Evolutionary conservation across 2,888 invertebrate genomes (phyloP), one percentile per base, ranked within the genome.

Genomic region (Machimus atricapillus): DNA sequence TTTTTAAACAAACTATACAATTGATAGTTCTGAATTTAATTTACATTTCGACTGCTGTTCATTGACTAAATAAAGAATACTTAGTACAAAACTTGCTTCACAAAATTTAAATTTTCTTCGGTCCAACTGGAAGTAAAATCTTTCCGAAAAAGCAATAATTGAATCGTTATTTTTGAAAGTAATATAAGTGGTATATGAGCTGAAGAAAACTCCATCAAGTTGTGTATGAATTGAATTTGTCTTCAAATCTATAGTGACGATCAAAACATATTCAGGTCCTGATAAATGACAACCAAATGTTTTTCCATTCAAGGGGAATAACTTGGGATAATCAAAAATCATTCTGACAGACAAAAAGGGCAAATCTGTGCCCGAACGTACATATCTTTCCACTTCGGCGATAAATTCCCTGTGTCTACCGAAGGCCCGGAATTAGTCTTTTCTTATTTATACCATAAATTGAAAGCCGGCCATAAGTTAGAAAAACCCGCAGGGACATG

Each of bases 321-420:
- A 66, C 27, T 27, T 66, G 27, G 19, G 19, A 66, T 23, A 66
- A 79, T 79, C 82, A 83, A 74, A 85, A 85, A 74, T 85, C 74
- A 85, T 74, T 85, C 74, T 27, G 16, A 31, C 74, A 46, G 27
- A 85, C 74, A 74, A 85, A 85, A 66, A 37, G 43, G 43, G 31
- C 74, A 85, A 85, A 74, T 85, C 85, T 85, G 74, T 27, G 43
- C 74, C 34, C 19, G 85, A 40, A 46, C 85, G 46, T 46, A 74
- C 85, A 85, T 85, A 85, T 85, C 85, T 85, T 85, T 74, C 85
- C 85, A 74, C 74, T 85, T 85, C 74, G 85, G 46, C 74, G 85
- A 85, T 85, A 85, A 85, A 85, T 85, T 85, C 31, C 74, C 73
- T 46, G 43, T 43, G 74, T 85, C 73, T 74, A 74, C 85, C 46